Percentiles rank a stretch among this genome's conserved stretches.
Evolutionary conservation across 2,113 vertebrate species (phyloP).

Genomic region (Chascanopsetta lugubris): DNA sequence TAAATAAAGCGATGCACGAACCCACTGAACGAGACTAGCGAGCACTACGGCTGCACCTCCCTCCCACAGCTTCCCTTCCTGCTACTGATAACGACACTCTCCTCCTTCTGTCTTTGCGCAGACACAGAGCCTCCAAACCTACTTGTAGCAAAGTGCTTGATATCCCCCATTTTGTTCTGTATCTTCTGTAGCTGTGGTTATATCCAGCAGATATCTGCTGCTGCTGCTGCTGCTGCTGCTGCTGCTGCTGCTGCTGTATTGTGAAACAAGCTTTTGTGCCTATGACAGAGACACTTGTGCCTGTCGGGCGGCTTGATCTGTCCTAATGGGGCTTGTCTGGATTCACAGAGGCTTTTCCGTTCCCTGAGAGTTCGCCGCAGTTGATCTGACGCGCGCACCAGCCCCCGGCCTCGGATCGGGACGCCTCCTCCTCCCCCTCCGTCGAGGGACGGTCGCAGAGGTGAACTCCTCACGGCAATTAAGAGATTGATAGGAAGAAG

Average conservation of each 20-base stretch:
- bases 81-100: too few species aligned
- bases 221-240: too few species aligned
- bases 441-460: neutral
- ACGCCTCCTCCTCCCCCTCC: neutral
- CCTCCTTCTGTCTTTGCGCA: conserved; percentile 6
- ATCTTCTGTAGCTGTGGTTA: conserved; percentile 25
- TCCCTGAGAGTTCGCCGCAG: conserved; percentile 27
- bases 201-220: conserved; percentile 11
- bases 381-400: neutral
- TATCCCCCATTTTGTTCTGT: conserved; percentile 31
- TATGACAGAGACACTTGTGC: conserved; percentile 46
- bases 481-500: too few species aligned
- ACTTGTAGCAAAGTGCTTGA: conserved; percentile 2
- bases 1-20: too few species aligned
- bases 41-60: too few species aligned
- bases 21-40: too few species aligned
- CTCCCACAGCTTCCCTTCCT: neutral
- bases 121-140: conserved; percentile 6
- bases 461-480: too few species aligned
- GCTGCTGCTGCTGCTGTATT: too few species aligned
- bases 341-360: conserved; percentile 28
- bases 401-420: conserved; percentile 2
- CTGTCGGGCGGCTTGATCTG: conserved; percentile 18
- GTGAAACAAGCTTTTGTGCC: conserved; percentile 38
- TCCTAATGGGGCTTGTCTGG: conserved; percentile 46